phyloP scores from a whole-genome alignment of 1,140 invertebrate genomes.

The Ceratitis capitata region DNA sequence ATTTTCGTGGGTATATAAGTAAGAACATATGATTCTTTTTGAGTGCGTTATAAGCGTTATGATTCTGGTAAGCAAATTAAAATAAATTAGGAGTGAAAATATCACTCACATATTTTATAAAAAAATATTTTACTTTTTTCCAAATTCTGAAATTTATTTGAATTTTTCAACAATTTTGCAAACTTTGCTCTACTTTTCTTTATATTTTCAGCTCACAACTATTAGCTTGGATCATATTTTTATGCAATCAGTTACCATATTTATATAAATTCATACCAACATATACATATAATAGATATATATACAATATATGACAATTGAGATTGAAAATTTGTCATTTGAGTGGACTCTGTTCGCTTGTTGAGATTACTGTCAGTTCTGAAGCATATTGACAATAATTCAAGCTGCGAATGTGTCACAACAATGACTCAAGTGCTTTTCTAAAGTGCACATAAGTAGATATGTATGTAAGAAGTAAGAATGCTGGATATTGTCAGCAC shows the following conservation, averaged over 20 bases:
- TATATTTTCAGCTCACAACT: not conserved
- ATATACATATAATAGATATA: not conserved
- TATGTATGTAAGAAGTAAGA: too few relatives aligned
- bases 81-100: too few relatives aligned
- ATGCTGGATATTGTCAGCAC: not conserved
- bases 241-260: too few relatives aligned
- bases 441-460: not conserved
- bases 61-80: too few relatives aligned
- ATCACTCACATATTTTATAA: too few relatives aligned
- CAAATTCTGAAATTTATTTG: too few relatives aligned
- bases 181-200: not conserved
- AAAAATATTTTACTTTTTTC: too few relatives aligned
- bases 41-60: too few relatives aligned
- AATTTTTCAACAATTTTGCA: too few relatives aligned
- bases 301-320: not conserved
- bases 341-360: conserved; percentile 31
- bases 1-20: too few relatives aligned
- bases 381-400: conserved; percentile 37
- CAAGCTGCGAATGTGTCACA: conserved; percentile 32
- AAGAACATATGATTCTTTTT: too few relatives aligned
- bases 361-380: conserved; percentile 25
- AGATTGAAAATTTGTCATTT: conserved; percentile 26
- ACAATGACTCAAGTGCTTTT: conserved; percentile 5
- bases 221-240: not conserved
- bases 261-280: not conserved